Base-by-base conservation (phyloP, 2,888 invertebrate genomes). In the Cephus nigrinus region DNA sequence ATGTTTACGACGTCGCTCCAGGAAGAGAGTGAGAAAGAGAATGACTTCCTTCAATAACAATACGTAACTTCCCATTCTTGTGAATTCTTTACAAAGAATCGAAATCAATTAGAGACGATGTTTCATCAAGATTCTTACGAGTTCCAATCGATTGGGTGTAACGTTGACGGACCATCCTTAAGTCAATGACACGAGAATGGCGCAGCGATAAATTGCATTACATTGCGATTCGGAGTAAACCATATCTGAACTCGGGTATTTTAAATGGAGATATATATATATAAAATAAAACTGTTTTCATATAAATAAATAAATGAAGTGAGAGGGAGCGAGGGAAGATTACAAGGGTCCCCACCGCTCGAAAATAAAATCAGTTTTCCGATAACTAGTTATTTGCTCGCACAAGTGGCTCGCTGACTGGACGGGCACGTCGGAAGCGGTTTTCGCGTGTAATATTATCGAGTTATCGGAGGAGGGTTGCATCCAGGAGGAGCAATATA, bases 331-430 rank as follows among this genome's bases (percentile, higher is more conserved):
- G 36, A 36, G 36, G 15, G 15, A 23, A 15, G 55, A 55, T 23
- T 55, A 55, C 55, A 55, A 55, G 55, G 1, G 55, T 55, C 23
- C 55, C 55, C 55, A 55, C 55, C 23, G 55, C 23, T 55, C 81
- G 85, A 88, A 89, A 89, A 89, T 89, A 89, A 89, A 89, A 89
- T 89, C 87, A 87, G 84, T 89, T 89, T 87, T 87, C 89, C 89
- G 88, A 89, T 89, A 89, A 89, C 88, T 87, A 88, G 85, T 89
- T 90, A 90, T 90, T 90, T 89, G 88, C 88, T 88, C 85, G 86
- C 87, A 86, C 89, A 88, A 89, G 89, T 89, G 86, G 88, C 87
- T 88, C 88, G 88, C 87, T 89, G 88, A 88, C 88, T 89, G 87
- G 86, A 87, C 86, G 88, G 87, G 86, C 87, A 87, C 85, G 88